phyloP scores from a whole-genome alignment of 2,113 vertebrate species.

The Calidris pugnax region DNA sequence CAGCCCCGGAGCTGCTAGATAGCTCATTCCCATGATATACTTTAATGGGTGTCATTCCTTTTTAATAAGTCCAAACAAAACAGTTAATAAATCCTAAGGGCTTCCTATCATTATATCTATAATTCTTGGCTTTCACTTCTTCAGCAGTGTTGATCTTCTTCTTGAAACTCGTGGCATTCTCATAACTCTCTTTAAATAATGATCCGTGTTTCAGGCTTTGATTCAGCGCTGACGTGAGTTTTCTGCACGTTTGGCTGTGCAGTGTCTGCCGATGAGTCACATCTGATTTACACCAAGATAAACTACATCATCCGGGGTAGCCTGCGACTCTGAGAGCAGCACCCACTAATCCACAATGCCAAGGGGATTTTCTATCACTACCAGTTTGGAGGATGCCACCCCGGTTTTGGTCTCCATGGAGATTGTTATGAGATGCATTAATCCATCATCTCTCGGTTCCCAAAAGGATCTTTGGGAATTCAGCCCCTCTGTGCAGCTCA shows the following conservation, averaged over 20 bases:
- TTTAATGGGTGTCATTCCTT: conserved; percentile 30
- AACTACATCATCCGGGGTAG: neutral
- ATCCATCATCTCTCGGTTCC: neutral
- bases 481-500: neutral
- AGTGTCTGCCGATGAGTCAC: conserved; percentile 27
- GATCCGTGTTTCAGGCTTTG: conserved; percentile 7
- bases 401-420: neutral
- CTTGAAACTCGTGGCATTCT: neutral
- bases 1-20: conserved; percentile 6
- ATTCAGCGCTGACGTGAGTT: neutral
- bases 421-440: neutral
- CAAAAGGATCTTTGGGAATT: neutral
- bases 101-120: conserved; percentile 21
- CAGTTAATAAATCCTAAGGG: conserved; percentile 59
- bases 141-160: neutral
- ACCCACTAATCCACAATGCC: neutral
- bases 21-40: conserved; percentile 28
- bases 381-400: neutral
- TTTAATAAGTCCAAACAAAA: conserved; percentile 67
- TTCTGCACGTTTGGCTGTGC: neutral
- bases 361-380: neutral
- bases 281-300: conserved; percentile 19
- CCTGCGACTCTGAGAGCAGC: neutral
- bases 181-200: conserved; percentile 50
- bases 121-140: conserved; percentile 40